Base-by-base conservation (phyloP, 1,140 invertebrate species). In the Acromyrmex charruanus region DNA sequence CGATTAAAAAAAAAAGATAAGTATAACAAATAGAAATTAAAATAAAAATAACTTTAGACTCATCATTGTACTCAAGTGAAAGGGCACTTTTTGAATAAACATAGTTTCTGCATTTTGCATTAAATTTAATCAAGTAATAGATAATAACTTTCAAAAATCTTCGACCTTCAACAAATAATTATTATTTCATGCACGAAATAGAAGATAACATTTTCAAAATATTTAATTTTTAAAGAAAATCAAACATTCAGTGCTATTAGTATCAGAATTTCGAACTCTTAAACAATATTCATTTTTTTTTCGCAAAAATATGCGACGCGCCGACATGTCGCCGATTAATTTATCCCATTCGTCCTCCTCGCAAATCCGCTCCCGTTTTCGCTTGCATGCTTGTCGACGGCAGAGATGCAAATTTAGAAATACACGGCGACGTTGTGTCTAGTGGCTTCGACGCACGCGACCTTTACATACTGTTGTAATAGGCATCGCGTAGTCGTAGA, bases 341-440 rank as follows among this genome's bases (percentile, higher is more conserved):
- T 72, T 74, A 49, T 59, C 58, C 53, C n/a, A 66, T 39, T 55
- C 21, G 61, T 25, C 55, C 25, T 39, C 12, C 55, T 21, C 61
- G 79, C 79, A 68, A 84, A 89, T 79, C 68, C 79, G 51, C 18
- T 53, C 77, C 79, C 58, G 53, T 61, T 51, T n/a, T 68, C n/a
- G 16, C 74, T 89, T 80, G 88, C 89, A 90, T 89, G 89, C 63
- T 87, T 87, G 87, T 90, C 89, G 85, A 89, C 79, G 72, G 53
- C 59, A 44, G 31, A 69, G 88, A 90, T 90, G 89, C 89, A 90
- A 90, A 90, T 90, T 87, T 84, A 89, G 85, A 87, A 89, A 89
- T 89, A 89, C 86, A 55, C 61, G 89, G 89, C 88, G 88, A 90
- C 89, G 89, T 85, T 39, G 85, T 89, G 89, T 90, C 89, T 90